Conservation (phyloP, 2,888 invertebrate species). For the Pilophorus perplexus region DNA sequence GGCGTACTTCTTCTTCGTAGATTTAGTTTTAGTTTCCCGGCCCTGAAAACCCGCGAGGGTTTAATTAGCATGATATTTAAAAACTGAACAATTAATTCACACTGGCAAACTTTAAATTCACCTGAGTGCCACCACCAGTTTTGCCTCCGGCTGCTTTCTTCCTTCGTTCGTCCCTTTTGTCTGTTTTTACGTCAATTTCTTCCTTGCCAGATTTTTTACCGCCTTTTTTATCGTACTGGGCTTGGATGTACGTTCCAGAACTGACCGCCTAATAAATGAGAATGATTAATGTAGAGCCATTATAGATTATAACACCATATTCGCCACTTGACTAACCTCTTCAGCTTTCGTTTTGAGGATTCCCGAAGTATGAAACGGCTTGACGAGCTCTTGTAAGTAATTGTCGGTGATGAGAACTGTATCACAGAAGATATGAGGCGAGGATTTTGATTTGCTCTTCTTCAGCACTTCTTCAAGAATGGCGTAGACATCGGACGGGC, state of each 20-base stretch:
- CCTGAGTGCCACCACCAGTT: conserved; percentile 84
- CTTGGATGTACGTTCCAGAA: conserved; percentile 68
- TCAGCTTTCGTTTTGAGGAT: conserved; percentile 56
- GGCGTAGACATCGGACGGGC: conserved; percentile 70
- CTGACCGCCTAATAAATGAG: conserved; percentile 58
- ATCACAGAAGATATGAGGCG: conserved; percentile 56
- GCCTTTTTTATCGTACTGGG: conserved; percentile 64
- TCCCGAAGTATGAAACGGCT: conserved; percentile 64
- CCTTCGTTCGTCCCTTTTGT: conserved; percentile 81
- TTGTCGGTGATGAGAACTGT: conserved; percentile 59
- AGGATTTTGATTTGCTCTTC: conserved; percentile 58
- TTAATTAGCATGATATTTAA: no score
- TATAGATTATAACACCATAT: background rate
- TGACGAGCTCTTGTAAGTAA: conserved; percentile 66
- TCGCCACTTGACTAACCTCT: conserved; percentile 50
- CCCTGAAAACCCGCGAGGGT: conserved; percentile 60
- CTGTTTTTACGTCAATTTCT: conserved; percentile 53
- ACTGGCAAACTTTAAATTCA: no score
- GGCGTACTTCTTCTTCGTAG: conserved; percentile 73
- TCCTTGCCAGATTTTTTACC: conserved; percentile 44
- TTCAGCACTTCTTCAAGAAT: conserved; percentile 66
- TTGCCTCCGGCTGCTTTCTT: conserved; percentile 85
- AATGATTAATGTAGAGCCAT: background rate
- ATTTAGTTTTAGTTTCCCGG: conserved; percentile 91
- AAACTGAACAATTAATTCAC: no score